Base-by-base conservation (phyloP, 2,113 vertebrate species). In the Rattus norvegicus region DNA sequence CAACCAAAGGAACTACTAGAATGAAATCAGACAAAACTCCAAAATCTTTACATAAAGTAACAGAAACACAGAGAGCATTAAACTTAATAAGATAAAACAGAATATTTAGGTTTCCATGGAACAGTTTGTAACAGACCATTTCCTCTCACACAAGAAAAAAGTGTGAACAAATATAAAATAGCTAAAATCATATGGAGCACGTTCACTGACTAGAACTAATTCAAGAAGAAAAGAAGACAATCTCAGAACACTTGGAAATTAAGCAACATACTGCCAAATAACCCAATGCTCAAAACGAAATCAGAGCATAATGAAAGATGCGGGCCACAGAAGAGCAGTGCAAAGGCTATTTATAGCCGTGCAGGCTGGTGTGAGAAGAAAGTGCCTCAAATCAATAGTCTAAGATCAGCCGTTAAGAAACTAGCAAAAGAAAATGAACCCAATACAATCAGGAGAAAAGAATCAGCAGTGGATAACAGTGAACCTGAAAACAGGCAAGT, bases 1-100 rank as follows among this genome's bases (percentile, higher is more conserved):
- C n/a, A 76, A 75, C 6, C 20, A 9, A 49, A 90, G 89, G 63
- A 93, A 83, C 16, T 49, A 75, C 13, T 39, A 87, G 33, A 92
- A 4, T 91, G 81, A 61, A 92, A 94, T 85, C 36, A n/a, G 47
- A 19, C 75, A 92, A 92, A n/a, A 20, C 49, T n/a, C 85, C 9
- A 88, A 47, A 90, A 96, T 90, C 83, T 96, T 63, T 85, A 95
- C 94, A 91, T 77, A 84, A 9, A 94, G 39, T 59, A 96, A 88
- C 5, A 91, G n/a, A 11, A 83, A 89, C 36, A 88, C 30, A 85
- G 30, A 94, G 24, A 59, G 77, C 47, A 84, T 9, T 88, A 7
- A 3, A 72, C 5, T 22, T 49, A 90, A 72, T 1, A 83, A 14
- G 92, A 72, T 1, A 92, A 83, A 92, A 95, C 11, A 87, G 13